Evolutionary conservation across 92 coral and sea anemone genomes (phyloP), one percentile per base, ranked within the genome.

Genomic region (Epizoanthus ramosus): DNA sequence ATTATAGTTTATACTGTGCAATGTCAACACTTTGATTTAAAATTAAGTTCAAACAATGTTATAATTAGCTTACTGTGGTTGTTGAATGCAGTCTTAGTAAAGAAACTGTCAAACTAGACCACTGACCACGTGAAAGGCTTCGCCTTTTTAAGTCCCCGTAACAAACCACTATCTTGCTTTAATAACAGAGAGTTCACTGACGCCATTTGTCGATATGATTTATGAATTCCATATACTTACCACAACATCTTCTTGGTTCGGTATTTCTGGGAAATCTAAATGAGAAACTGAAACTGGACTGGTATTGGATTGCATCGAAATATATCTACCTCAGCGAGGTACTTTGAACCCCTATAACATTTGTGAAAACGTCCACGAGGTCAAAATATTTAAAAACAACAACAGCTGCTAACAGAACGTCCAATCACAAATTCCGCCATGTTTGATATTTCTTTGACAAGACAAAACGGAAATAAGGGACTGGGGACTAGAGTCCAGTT

Each of bases 191-290:
- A 50, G 54, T 50, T 50, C 54, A 50, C 54, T 50, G 54, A 50
- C 54, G 16, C 54, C 54, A 50, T 37, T 9, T 28, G 31, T 0
- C 31, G 2, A 80, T 9, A 3, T 18, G 16, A 19, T 41, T 41
- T 28, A 28, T 28, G 31, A 28, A 28, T 28, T 28, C 31, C 8
- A 13, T 25, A 59, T 66, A 61, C 92, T 87, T 39, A 95, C 98
- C 94, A 88, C 95, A 13, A 87, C 71, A 14, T 89, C 98, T 50
- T 93, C 96, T 74, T 91, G 90, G 91, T 95, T 92, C 18, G 98
- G 98, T 68, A 95, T 93, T 81, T 93, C 95, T 70, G 98, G 98
- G 85, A 95, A 95, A 53, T 83, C 94, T 79, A 80, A 80, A 79
- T 83, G 80, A 21, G 92, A 86, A 79, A 84, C 67, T 22, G 86